Evolutionary conservation across 92 coral and sea anemone species (phyloP).

Genomic region (Phenganax subtilis): DNA sequence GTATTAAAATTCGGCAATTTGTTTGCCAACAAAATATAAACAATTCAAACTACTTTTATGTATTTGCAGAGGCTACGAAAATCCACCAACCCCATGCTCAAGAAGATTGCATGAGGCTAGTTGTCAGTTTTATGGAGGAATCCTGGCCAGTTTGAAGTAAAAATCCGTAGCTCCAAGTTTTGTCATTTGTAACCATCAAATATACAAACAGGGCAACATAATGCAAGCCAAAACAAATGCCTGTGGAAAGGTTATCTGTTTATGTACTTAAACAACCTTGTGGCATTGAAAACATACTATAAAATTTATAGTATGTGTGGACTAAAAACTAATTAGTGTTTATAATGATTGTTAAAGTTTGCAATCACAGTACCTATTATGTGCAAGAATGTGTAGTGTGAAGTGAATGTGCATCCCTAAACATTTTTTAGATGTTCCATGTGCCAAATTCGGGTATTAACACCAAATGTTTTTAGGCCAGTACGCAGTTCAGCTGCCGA

Average conservation of each 20-base stretch:
- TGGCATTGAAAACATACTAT: background rate
- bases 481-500: slow-evolving; percentile 15
- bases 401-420: background rate
- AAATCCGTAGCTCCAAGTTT: slow-evolving; percentile 4
- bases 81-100: background rate
- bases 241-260: background rate
- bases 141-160: background rate
- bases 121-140: background rate
- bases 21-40: too few species aligned
- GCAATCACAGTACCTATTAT: background rate
- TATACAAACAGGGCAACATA: slow-evolving; percentile 1
- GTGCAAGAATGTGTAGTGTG: background rate
- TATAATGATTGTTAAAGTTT: background rate
- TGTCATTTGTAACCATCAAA: background rate
- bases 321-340: background rate
- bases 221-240: background rate
- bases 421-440: slow-evolving; percentile 18
- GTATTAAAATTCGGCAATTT: too few species aligned
- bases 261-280: background rate
- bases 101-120: background rate
- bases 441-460: background rate
- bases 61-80: background rate
- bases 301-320: background rate
- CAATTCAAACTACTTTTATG: too few species aligned
- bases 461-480: slow-evolving; percentile 1